These are phyloP conservation scores for Rhinopomastus cyanomelas DNA, from an alignment of 2,113 vertebrate species.

Conservation along the genomic window DNA sequence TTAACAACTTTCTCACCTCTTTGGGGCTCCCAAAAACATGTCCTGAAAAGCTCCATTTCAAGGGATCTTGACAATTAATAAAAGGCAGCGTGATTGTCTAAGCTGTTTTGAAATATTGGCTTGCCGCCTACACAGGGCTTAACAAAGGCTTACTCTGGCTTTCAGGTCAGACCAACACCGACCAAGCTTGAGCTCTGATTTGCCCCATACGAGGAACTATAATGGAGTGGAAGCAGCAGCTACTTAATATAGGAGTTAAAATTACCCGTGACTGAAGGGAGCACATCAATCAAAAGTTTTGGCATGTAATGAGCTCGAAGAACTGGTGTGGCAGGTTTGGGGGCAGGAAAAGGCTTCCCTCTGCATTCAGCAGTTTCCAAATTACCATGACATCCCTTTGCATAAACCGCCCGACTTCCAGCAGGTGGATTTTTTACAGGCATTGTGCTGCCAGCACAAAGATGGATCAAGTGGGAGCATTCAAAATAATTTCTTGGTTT, in stretches of 20 bases:
- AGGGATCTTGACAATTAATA: slow-evolving; percentile 69
- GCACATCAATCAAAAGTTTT: slow-evolving; percentile 92
- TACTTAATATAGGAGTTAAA: slow-evolving; percentile 92
- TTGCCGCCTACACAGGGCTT: slow-evolving; percentile 70
- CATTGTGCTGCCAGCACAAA: slow-evolving; percentile 78
- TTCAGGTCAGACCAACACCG: slow-evolving; percentile 70
- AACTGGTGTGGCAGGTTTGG: slow-evolving; percentile 73
- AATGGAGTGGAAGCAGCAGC: slow-evolving; percentile 82
- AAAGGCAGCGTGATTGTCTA: slow-evolving; percentile 65
- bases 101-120: slow-evolving; percentile 79
- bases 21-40: slow-evolving; percentile 23
- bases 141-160: slow-evolving; percentile 76
- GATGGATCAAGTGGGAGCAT: slow-evolving; percentile 71
- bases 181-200: slow-evolving; percentile 74
- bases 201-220: slow-evolving; percentile 84
- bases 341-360: slow-evolving; percentile 77
- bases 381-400: slow-evolving; percentile 83
- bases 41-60: slow-evolving; percentile 68
- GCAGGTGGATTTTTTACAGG: slow-evolving; percentile 85
- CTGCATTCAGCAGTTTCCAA: slow-evolving; percentile 80
- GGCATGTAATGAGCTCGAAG: slow-evolving; percentile 80
- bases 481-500: slow-evolving; percentile 76
- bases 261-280: slow-evolving; percentile 90
- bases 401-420: slow-evolving; percentile 86
- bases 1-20: slow-evolving; percentile 39